Conservation (phyloP, 2,113 vertebrate species). For the Melanotaenia duboulayi region DNA sequence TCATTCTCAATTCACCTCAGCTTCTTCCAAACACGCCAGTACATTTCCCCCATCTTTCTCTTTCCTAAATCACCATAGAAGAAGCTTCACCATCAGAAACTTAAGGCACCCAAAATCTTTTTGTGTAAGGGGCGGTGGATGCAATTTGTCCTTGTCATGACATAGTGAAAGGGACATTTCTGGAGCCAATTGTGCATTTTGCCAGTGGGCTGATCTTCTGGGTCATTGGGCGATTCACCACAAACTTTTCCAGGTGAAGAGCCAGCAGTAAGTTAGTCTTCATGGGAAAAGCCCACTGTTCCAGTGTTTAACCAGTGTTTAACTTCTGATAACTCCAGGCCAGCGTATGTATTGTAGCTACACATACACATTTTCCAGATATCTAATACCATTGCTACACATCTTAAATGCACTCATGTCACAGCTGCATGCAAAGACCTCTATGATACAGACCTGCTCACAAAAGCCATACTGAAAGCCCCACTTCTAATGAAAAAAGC, state of each 20-base stretch:
- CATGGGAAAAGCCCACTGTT: constrained; percentile 70
- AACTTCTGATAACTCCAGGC: constrained; percentile 44
- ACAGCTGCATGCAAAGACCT: constrained; percentile 46
- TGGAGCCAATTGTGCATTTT: constrained; percentile 69
- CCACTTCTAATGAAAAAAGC: constrained; percentile 37
- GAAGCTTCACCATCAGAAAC: constrained; percentile 46
- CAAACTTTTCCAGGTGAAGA: constrained; percentile 79
- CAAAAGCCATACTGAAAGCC: constrained; percentile 41
- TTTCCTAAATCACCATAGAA: constrained; percentile 54
- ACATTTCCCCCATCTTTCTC: constrained; percentile 50
- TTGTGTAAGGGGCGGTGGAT: constrained; percentile 69
- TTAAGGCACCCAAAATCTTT: constrained; percentile 53
- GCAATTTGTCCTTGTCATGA: constrained; percentile 82
- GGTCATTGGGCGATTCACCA: constrained; percentile 76
- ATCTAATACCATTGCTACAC: constrained; percentile 61
- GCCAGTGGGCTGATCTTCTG: constrained; percentile 70
- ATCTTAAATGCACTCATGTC: constrained; percentile 51
- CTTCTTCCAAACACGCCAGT: constrained; percentile 44
- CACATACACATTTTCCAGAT: constrained; percentile 7
- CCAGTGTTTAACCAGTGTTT: constrained; percentile 39
- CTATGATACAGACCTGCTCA: constrained; percentile 60
- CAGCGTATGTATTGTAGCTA: constrained; percentile 35
- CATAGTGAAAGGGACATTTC: constrained; percentile 65
- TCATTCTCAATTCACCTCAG: constrained; percentile 69
- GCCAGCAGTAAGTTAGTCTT: constrained; percentile 69